A percentile compares a stretch with the other conserved stretches of the same genome.
Evolutionary conservation across 2,113 vertebrate species (phyloP).

Genomic region (Prochilodus magdalenae): DNA sequence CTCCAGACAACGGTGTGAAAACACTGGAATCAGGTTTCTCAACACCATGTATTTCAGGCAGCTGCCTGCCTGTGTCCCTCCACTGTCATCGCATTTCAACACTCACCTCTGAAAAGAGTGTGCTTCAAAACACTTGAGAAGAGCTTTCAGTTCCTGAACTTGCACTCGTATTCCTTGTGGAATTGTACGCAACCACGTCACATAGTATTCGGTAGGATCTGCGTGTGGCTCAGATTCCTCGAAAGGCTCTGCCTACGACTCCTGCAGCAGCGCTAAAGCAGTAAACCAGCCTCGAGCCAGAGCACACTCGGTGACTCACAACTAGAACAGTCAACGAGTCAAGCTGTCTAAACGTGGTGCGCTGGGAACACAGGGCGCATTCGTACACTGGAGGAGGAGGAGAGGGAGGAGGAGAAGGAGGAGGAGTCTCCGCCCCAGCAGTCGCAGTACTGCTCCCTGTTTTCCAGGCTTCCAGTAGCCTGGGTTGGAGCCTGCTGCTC

Average conservation of each 20-base stretch:
- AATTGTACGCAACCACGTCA: background rate
- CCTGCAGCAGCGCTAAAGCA: background rate
- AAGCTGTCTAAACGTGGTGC: background rate
- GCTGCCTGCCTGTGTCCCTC: background rate
- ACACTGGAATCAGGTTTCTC: background rate
- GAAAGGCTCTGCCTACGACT: background rate
- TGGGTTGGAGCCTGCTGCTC: background rate
- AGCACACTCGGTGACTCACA: background rate
- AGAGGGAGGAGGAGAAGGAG: background rate
- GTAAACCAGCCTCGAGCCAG: background rate
- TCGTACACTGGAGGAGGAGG: constrained; percentile 6
- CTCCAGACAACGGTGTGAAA: background rate
- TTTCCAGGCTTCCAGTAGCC: background rate
- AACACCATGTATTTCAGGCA: background rate
- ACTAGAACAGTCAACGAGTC: background rate
- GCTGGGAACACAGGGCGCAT: background rate
- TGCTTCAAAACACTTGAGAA: background rate
- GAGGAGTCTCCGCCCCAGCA: constrained; percentile 31
- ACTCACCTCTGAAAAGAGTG: background rate
- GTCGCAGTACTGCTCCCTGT: background rate
- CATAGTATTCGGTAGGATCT: background rate
- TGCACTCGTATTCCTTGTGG: background rate
- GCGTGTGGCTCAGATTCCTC: background rate
- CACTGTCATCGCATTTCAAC: background rate
- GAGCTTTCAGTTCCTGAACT: background rate